phyloP scores from a whole-genome alignment of 1,140 invertebrate genomes.

The Thrips palmi region DNA sequence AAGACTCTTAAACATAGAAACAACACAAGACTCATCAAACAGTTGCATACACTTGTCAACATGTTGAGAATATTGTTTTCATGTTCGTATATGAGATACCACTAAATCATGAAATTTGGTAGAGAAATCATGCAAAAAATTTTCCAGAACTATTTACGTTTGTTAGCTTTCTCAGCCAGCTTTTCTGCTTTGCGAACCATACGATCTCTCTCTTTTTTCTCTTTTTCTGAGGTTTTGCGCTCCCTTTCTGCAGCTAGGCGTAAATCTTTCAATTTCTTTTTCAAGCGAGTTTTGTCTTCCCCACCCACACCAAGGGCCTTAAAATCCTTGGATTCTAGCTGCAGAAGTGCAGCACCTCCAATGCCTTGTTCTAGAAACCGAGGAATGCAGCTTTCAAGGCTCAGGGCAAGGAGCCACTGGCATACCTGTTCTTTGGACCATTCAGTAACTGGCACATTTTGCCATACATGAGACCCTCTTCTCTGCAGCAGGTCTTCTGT shows the following conservation, averaged over 20 bases:
- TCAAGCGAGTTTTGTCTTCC: constrained; percentile 65
- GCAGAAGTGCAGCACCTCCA: constrained; percentile 59
- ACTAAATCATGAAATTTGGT: too few species aligned
- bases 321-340: constrained; percentile 70
- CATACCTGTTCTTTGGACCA: constrained; percentile 84
- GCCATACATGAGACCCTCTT: constrained; percentile 42
- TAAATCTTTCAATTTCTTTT: constrained; percentile 77
- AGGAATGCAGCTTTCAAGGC: constrained; percentile 63
- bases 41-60: too few species aligned
- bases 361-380: constrained; percentile 71
- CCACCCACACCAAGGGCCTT: constrained; percentile 64
- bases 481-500: constrained; percentile 25
- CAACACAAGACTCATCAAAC: too few species aligned
- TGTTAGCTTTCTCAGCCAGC: constrained; percentile 39
- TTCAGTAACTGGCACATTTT: constrained; percentile 49
- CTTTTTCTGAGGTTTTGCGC: constrained; percentile 47
- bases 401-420: constrained; percentile 67
- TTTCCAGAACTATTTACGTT: constrained; percentile 17
- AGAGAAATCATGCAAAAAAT: too few species aligned
- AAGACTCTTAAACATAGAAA: too few species aligned
- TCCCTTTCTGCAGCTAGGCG: constrained; percentile 57
- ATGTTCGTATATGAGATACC: too few species aligned
- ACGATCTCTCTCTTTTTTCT: constrained; percentile 58
- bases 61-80: too few species aligned
- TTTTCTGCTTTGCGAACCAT: constrained; percentile 63